Conservation (phyloP, 2,797 vertebrate species). For the Peromyscus attwateri region DNA sequence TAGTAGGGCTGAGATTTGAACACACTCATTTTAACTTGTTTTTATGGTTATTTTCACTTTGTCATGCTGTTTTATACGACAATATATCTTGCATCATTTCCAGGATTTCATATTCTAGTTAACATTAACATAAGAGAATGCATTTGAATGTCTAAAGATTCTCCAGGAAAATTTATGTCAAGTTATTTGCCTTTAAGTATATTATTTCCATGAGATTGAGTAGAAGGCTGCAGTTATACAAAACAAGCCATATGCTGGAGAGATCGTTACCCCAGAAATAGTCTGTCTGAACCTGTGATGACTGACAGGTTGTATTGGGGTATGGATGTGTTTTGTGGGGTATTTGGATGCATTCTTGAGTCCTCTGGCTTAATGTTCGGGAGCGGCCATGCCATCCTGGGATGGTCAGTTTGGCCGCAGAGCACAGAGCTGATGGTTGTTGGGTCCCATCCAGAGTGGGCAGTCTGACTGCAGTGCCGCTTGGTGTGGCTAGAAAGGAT, state of each 20-base stretch:
- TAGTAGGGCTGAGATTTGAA: slow-evolving; percentile 11
- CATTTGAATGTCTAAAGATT: slow-evolving; percentile 19
- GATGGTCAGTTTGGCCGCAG: not conserved
- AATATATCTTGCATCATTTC: not conserved
- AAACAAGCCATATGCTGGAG: not conserved
- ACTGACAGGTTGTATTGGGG: not conserved
- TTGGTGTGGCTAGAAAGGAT: not conserved
- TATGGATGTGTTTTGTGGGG: not conserved
- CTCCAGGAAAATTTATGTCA: slow-evolving; percentile 2
- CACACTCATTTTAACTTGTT: not conserved
- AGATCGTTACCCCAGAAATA: not conserved
- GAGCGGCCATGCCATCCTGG: not conserved
- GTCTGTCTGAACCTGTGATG: slow-evolving; percentile 26
- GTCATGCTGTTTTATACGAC: not conserved
- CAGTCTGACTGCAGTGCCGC: not conserved
- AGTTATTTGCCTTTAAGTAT: not conserved
- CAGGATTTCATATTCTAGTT: slow-evolving; percentile 9
- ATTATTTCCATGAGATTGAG: not conserved
- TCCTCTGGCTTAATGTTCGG: not conserved
- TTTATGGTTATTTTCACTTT: not conserved
- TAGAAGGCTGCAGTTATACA: not conserved
- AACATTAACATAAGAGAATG: not conserved
- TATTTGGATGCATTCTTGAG: not conserved
- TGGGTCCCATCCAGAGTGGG: accelerated
- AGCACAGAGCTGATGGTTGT: not conserved